These are phyloP conservation scores for Papilio polytes DNA, from an alignment of 1,140 invertebrate species.

Conservation along the genomic window DNA sequence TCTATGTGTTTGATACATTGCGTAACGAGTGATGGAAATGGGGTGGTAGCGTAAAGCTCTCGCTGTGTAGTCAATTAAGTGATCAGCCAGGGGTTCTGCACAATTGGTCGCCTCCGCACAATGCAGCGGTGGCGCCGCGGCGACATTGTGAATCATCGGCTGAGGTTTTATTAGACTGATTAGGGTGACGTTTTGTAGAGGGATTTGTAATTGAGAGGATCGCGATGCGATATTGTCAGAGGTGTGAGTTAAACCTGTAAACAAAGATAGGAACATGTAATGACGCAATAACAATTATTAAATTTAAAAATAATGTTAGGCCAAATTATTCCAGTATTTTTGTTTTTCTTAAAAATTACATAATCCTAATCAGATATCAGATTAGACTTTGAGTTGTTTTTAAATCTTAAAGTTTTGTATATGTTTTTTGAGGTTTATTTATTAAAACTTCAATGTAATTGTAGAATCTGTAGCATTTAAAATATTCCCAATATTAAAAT, in stretches of 20 bases:
- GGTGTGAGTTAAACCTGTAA: conserved; percentile 27
- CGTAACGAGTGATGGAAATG: conserved; percentile 32
- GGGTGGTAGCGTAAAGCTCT: conserved; percentile 62
- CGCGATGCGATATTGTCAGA: not conserved
- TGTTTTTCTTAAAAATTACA: no score
- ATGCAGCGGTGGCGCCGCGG: conserved; percentile 62
- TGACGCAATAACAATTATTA: not conserved
- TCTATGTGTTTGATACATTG: conserved; percentile 51
- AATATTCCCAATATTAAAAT: not conserved
- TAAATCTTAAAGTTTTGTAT: no score
- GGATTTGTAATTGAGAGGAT: conserved; percentile 44
- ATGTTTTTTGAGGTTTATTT: no score
- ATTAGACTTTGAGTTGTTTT: no score
- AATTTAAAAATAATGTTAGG: not conserved
- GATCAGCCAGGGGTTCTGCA: conserved; percentile 77
- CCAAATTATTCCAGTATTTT: no score
- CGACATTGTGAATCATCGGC: conserved; percentile 48
- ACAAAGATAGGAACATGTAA: not conserved
- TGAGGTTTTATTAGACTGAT: conserved; percentile 52
- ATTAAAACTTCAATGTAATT: no score
- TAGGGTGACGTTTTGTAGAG: conserved; percentile 52
- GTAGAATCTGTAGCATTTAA: not conserved
- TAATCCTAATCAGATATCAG: no score
- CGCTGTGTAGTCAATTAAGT: conserved; percentile 80
- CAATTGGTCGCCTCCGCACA: conserved; percentile 80